These are phyloP conservation scores for Eulemur albifrons DNA, from an alignment of 2,797 vertebrate genomes.

Conservation along the genomic window DNA sequence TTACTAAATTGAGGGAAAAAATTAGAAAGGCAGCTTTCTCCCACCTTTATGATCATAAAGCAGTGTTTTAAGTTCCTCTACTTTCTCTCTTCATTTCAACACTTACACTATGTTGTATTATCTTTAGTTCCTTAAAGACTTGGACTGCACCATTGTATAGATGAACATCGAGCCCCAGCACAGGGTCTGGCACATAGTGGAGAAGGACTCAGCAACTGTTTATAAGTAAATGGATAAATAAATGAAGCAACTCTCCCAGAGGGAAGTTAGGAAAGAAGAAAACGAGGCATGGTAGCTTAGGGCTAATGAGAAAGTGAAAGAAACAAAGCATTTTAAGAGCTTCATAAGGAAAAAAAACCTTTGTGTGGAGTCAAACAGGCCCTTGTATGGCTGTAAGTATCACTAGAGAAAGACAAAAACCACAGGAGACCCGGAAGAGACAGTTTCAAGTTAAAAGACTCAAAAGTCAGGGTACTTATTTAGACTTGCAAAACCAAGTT, in stretches of 20 bases:
- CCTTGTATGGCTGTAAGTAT: conserved; percentile 49
- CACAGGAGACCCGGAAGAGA: conserved; percentile 53
- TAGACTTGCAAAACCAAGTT: conserved; percentile 57
- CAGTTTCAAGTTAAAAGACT: conserved; percentile 50
- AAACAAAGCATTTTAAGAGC: conserved; percentile 45
- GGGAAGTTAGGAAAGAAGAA: conserved; percentile 2
- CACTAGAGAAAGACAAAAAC: conserved; percentile 66
- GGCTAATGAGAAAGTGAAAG: conserved; percentile 59
- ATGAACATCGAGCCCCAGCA: not conserved
- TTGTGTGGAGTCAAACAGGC: conserved; percentile 34
- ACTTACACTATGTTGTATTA: not conserved
- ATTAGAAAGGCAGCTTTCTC: not conserved
- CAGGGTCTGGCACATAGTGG: not conserved
- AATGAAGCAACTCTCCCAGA: conserved; percentile 17
- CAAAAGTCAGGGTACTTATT: conserved; percentile 51
- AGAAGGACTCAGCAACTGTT: not conserved
- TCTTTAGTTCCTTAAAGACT: conserved; percentile 4
- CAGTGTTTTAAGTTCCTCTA: not conserved
- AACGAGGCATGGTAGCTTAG: not conserved
- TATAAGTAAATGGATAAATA: conserved; percentile 20
- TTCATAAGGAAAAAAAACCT: conserved; percentile 52
- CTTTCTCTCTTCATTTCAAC: conserved; percentile 17
- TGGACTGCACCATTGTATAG: not conserved
- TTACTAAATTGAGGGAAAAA: not conserved
- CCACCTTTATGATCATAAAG: not conserved